Percentiles rank a stretch among this genome's conserved stretches.
Conservation (phyloP, 2,888 invertebrate species). For the Calameuta pallipes region DNA sequence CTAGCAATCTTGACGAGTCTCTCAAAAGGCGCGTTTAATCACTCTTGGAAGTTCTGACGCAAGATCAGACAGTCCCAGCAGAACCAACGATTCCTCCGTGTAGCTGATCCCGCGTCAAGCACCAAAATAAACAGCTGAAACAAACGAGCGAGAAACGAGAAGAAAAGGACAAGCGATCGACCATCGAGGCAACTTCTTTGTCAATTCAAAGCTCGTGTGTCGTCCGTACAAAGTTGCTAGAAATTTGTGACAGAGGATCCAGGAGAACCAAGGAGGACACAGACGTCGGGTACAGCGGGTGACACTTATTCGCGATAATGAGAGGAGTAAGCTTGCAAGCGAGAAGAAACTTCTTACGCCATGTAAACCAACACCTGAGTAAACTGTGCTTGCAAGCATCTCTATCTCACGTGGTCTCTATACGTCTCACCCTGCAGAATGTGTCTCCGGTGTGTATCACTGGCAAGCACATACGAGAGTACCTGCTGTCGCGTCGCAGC, state of each 20-base stretch:
- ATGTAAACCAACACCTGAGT: not conserved
- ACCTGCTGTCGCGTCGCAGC: constrained; percentile 35
- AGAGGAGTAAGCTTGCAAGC: not conserved
- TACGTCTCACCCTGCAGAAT: not conserved
- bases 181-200: too few relatives aligned
- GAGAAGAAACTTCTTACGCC: not conserved
- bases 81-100: not conserved
- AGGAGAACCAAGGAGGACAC: not conserved
- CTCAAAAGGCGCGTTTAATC: not conserved
- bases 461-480: not conserved
- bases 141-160: not conserved
- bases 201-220: not conserved
- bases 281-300: not conserved
- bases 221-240: not conserved
- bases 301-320: not conserved
- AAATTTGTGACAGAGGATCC: not conserved
- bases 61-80: not conserved
- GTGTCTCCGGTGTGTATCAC: not conserved
- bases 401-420: not conserved
- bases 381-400: not conserved
- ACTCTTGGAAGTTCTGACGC: not conserved
- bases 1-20: not conserved
- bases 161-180: not conserved
- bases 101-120: not conserved
- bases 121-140: not conserved